phyloP scores from a whole-genome alignment of 2,888 invertebrate species.

The Thecocarcelia acutangulata region DNA sequence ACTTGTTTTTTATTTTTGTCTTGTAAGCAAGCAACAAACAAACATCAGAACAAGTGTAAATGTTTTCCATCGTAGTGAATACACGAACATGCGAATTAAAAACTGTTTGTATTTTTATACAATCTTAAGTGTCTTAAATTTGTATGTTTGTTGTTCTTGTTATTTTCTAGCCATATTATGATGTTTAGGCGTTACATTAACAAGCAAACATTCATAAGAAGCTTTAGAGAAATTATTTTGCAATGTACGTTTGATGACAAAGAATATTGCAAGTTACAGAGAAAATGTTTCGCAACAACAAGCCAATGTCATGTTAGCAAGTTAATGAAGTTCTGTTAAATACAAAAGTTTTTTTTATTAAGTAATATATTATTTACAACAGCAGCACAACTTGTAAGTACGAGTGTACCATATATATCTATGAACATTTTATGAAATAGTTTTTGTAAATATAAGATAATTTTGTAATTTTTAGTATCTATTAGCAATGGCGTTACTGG shows the following conservation, averaged over 20 bases:
- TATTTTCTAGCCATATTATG: conserved; percentile 31
- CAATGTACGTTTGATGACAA: background rate
- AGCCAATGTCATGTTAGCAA: conserved; percentile 32
- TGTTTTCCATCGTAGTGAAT: conserved; percentile 20
- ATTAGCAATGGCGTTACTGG: no score
- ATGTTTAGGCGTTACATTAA: conserved; percentile 58
- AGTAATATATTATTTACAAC: no score
- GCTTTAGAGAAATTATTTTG: conserved; percentile 54
- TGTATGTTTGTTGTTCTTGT: conserved; percentile 10
- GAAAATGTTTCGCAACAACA: conserved; percentile 15
- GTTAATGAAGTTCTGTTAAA: conserved; percentile 6
- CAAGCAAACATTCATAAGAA: conserved; percentile 58
- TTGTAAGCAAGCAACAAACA: conserved; percentile 14
- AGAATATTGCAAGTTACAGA: background rate
- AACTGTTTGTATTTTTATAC: conserved; percentile 24
- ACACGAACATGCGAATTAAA: conserved; percentile 9
- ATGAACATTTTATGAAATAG: no score
- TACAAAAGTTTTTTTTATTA: no score
- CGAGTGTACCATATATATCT: no score
- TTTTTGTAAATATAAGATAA: no score
- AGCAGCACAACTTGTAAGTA: no score
- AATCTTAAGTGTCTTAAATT: conserved; percentile 14
- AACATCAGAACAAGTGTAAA: conserved; percentile 48
- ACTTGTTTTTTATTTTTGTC: conserved; percentile 28
- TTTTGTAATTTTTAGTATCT: no score